Conservation (phyloP, 2,888 invertebrate genomes). For the Glaucopsyche alexis region DNA sequence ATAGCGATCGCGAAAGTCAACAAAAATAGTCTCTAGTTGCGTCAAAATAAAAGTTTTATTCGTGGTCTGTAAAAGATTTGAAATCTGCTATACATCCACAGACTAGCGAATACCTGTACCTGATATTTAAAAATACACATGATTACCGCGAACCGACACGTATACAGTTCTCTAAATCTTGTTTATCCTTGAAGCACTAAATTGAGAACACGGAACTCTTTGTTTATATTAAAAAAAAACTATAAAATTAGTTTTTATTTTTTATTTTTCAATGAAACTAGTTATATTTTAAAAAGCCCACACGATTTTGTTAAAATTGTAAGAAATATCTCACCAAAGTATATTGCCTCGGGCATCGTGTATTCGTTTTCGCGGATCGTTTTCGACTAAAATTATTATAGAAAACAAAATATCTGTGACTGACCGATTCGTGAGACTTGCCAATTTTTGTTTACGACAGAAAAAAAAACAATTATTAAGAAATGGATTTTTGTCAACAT, state of each 20-base stretch:
- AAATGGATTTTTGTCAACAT: slow-evolving; percentile 46
- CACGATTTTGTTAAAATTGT: slow-evolving; percentile 33
- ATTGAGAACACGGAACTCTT: slow-evolving; percentile 29
- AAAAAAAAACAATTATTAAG: slow-evolving; percentile 54
- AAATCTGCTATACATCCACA: neutral
- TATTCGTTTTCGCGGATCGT: slow-evolving; percentile 48
- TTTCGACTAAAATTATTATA: slow-evolving; percentile 45
- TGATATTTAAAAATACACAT: slow-evolving; percentile 30
- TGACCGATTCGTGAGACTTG: slow-evolving; percentile 54
- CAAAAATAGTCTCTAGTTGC: slow-evolving; percentile 65
- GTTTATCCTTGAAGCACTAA: slow-evolving; percentile 31
- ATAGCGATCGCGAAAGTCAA: slow-evolving; percentile 51
- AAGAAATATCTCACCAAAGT: slow-evolving; percentile 59
- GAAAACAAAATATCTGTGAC: slow-evolving; percentile 56
- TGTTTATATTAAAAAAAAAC: slow-evolving; percentile 13
- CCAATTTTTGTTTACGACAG: slow-evolving; percentile 55
- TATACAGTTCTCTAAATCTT: slow-evolving; percentile 21
- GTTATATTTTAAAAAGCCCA: neutral
- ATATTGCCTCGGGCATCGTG: slow-evolving; percentile 65
- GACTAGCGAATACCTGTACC: slow-evolving; percentile 23
- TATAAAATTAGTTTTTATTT: neutral
- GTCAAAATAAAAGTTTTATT: slow-evolving; percentile 60
- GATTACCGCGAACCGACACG: slow-evolving; percentile 21
- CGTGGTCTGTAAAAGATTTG: slow-evolving; percentile 39
- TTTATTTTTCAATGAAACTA: neutral